phyloP scores from a whole-genome alignment of 2,888 invertebrate species.

The Cephus nigrinus region DNA sequence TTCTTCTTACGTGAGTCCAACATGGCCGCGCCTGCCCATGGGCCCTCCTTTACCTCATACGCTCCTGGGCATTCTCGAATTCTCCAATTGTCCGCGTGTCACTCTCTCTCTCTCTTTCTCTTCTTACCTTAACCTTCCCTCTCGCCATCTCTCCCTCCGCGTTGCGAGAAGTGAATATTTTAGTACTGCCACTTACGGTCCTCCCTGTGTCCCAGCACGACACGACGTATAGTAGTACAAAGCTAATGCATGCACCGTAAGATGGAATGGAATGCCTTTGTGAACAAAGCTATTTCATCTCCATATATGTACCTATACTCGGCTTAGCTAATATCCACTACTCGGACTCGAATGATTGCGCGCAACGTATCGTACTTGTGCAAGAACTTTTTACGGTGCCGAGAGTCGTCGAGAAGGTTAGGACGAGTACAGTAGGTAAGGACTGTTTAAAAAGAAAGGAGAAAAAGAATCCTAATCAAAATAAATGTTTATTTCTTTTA shows the following conservation, averaged over 20 bases:
- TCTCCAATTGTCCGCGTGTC: constrained; percentile 1
- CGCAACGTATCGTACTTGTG: background rate
- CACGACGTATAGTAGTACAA: constrained; percentile 20
- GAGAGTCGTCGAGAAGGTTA: background rate
- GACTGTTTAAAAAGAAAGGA: background rate
- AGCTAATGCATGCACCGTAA: constrained; percentile 37
- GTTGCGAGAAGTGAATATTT: constrained; percentile 15
- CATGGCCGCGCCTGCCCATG: background rate
- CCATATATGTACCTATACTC: constrained; percentile 31
- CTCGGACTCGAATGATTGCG: constrained; percentile 3
- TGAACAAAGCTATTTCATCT: constrained; percentile 42
- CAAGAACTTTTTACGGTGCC: background rate
- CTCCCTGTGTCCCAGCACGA: background rate
- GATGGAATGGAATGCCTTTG: constrained; percentile 54
- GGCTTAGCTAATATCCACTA: constrained; percentile 30
- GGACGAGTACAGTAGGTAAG: background rate
- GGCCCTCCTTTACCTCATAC: background rate
- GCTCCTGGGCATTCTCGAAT: background rate
- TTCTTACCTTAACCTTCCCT: background rate
- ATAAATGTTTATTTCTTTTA: background rate
- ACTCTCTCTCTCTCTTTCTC: background rate
- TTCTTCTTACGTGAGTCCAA: background rate
- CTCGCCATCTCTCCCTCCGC: background rate
- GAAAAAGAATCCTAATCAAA: background rate
- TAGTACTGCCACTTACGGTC: constrained; percentile 16